Percentiles rank a stretch among this genome's conserved stretches.
phyloP scores from a whole-genome alignment of 2,797 vertebrate genomes.

The Lacerta bilineata region DNA sequence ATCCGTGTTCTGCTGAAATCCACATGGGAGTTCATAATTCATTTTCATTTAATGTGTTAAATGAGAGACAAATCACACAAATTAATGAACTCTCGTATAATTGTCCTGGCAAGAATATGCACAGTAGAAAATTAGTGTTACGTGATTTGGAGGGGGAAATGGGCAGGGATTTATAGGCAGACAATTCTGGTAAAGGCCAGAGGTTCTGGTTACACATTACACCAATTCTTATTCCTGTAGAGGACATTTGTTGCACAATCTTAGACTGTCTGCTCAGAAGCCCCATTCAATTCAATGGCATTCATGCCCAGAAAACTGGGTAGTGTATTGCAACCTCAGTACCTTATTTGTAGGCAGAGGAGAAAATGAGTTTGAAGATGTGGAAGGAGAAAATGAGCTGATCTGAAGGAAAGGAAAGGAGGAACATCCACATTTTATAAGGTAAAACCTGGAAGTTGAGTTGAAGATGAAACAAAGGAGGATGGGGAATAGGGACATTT shows the following conservation, averaged over 20 bases:
- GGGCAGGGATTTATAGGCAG: not conserved
- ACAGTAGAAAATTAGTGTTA: not conserved
- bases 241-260: not conserved
- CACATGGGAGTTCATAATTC: not conserved
- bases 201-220: not conserved
- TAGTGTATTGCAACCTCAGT: not conserved
- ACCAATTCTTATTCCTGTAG: not conserved
- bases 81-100: not conserved
- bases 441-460: not conserved
- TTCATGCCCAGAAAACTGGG: no score
- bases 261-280: no score
- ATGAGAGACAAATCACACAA: conserved; percentile 1
- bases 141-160: not conserved
- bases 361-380: not conserved
- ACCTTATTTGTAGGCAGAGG: not conserved
- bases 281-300: no score
- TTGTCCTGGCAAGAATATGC: not conserved
- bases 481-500: not conserved
- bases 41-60: not conserved
- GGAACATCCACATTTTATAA: not conserved
- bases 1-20: not conserved
- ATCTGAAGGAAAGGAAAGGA: not conserved
- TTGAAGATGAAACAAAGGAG: not conserved
- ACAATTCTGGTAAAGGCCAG: not conserved
- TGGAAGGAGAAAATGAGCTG: not conserved